Conservation (phyloP, 1,140 invertebrate genomes). For the Lordiphosa mommai region DNA sequence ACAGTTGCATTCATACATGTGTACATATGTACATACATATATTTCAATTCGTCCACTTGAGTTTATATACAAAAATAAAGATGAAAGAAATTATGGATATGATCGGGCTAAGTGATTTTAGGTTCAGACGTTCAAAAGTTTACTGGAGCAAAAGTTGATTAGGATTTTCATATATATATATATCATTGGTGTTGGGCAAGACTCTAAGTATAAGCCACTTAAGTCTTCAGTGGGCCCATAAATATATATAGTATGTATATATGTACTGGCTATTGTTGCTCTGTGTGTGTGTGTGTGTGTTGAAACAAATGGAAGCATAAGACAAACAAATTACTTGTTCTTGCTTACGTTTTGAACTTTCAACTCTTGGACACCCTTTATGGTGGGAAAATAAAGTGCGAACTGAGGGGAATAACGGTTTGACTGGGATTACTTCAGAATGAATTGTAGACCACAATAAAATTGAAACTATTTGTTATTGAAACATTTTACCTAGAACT, state of each 20-base stretch:
- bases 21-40: no score
- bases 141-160: slow-evolving; percentile 36
- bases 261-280: background rate
- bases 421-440: background rate
- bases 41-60: slow-evolving; percentile 49
- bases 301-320: slow-evolving; percentile 18
- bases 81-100: background rate
- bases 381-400: slow-evolving; percentile 7
- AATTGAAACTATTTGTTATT: no score
- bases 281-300: slow-evolving; percentile 1
- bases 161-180: no score
- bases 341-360: slow-evolving; percentile 37
- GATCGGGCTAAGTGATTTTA: slow-evolving; percentile 10
- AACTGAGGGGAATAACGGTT: slow-evolving; percentile 5
- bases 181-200: no score
- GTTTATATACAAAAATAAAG: slow-evolving; percentile 47
- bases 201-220: no score
- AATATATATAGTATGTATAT: no score
- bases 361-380: slow-evolving; percentile 27
- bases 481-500: no score
- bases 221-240: slow-evolving; percentile 15
- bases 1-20: slow-evolving; percentile 16
- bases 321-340: slow-evolving; percentile 36
- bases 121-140: slow-evolving; percentile 37
- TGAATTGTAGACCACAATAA: no score